phyloP scores from a whole-genome alignment of 2,797 vertebrate genomes.

The Anguilla obscura region DNA sequence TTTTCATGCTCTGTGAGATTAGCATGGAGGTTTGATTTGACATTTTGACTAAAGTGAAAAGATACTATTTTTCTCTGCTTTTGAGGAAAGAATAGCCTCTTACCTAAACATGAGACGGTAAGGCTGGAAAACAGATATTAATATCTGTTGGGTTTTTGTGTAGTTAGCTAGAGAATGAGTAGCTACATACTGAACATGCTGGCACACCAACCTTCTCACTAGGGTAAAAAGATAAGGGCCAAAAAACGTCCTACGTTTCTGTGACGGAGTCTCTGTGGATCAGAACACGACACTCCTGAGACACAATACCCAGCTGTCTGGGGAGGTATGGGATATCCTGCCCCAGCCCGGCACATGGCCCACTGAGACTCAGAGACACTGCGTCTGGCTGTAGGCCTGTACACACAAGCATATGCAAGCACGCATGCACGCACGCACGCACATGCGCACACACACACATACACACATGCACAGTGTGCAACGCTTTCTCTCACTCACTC shows the following conservation, averaged over 20 bases:
- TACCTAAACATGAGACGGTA: not conserved
- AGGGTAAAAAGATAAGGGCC: not conserved
- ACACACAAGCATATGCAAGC: not conserved
- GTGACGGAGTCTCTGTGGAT: not conserved
- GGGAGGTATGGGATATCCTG: constrained; percentile 21
- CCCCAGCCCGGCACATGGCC: no score
- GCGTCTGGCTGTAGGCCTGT: not conserved
- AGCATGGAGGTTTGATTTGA: constrained; percentile 24
- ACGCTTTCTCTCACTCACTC: not conserved
- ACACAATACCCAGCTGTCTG: constrained; percentile 18
- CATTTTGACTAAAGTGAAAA: constrained; percentile 26
- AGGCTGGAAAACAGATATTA: not conserved
- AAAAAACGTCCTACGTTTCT: not conserved
- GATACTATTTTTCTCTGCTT: not conserved
- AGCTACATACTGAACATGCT: not conserved
- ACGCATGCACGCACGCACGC: not conserved
- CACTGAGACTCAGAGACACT: not conserved
- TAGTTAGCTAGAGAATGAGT: not conserved
- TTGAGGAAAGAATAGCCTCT: not conserved
- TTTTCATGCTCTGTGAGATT: constrained; percentile 16
- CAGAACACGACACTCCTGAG: constrained; percentile 21
- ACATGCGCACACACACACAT: not conserved
- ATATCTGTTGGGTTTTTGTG: not conserved
- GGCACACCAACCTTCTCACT: not conserved
- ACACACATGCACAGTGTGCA: not conserved